Conservation (phyloP, 2,797 vertebrate genomes). For the Moxostoma hubbsi region DNA sequence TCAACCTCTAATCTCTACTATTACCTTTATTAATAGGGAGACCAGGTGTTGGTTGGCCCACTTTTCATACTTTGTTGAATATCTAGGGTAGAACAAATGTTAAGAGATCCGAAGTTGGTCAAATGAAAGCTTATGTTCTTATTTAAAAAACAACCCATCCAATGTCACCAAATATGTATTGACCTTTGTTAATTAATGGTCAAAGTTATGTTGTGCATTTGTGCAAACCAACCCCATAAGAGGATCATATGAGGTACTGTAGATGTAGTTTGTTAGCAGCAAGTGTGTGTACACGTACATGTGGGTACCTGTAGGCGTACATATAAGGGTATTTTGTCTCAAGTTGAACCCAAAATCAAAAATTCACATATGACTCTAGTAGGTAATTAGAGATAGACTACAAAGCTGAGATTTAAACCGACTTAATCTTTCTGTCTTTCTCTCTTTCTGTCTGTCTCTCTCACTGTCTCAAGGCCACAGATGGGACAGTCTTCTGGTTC, state of each 20-base stretch:
- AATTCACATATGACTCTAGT: not conserved
- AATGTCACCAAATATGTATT: no score
- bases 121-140: no score
- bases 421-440: conserved; percentile 5
- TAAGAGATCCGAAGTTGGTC: no score
- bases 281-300: not conserved
- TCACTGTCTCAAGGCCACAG: not conserved
- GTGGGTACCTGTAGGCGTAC: not conserved
- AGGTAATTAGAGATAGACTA: conserved; percentile 16
- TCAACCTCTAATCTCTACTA: no score
- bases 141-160: no score
- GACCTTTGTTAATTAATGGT: no score
- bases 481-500: conserved; percentile 11
- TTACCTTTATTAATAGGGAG: no score
- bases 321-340: not conserved
- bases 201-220: no score
- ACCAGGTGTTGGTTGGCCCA: no score
- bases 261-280: not conserved
- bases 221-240: no score
- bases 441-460: not conserved
- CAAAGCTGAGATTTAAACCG: not conserved
- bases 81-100: no score
- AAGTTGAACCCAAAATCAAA: not conserved
- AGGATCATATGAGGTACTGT: not conserved
- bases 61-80: no score